phyloP scores from a whole-genome alignment of 1,140 invertebrate genomes.

The Episyrphus balteatus region DNA sequence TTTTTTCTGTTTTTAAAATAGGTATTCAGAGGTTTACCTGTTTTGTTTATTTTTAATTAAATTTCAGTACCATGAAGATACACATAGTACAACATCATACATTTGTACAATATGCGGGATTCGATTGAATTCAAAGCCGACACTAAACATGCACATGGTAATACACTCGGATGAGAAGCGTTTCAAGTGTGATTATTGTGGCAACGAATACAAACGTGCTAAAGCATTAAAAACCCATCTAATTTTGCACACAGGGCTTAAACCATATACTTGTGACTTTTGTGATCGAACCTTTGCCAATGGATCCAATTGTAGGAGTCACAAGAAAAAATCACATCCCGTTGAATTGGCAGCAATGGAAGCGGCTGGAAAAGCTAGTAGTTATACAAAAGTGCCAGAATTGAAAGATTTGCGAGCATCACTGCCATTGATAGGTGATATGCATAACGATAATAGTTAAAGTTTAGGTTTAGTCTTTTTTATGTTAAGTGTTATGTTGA shows the following conservation, averaged over 20 bases:
- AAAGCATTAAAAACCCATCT: conserved; percentile 21
- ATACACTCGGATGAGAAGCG: conserved; percentile 25
- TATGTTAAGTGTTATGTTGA: too few species aligned
- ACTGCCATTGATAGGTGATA: too few species aligned
- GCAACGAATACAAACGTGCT: conserved; percentile 5
- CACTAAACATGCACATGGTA: conserved; percentile 19
- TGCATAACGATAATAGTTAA: too few species aligned
- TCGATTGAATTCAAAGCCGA: too few species aligned
- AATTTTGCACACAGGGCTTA: conserved; percentile 24
- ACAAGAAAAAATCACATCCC: conserved; percentile 35
- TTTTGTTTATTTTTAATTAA: too few species aligned
- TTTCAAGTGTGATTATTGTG: conserved; percentile 18
- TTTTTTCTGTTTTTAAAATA: too few species aligned
- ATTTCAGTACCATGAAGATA: too few species aligned
- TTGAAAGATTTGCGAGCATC: too few species aligned
- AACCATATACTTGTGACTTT: conserved; percentile 36
- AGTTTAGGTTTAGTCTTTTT: too few species aligned
- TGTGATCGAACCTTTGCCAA: conserved; percentile 36
- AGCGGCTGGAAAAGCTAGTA: conserved; percentile 14
- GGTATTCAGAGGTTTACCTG: too few species aligned
- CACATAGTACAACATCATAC: too few species aligned
- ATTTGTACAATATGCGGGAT: too few species aligned
- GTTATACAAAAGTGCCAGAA: conserved; percentile 28
- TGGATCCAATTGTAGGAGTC: conserved; percentile 34
- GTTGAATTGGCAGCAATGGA: conserved; percentile 25